phyloP scores from a whole-genome alignment of 1,140 invertebrate species.

The Myzus persicae region DNA sequence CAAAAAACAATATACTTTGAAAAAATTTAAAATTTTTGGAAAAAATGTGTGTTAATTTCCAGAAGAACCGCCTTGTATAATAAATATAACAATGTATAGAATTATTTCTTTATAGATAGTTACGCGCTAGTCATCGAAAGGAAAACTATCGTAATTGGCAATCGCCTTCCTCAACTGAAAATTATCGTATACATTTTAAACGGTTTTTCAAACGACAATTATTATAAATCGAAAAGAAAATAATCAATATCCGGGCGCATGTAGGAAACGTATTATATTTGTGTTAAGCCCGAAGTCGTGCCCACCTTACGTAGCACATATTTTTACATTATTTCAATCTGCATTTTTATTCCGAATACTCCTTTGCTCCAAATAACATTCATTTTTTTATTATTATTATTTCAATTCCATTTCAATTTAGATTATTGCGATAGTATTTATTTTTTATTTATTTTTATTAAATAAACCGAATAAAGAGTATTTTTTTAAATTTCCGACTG shows the following conservation, averaged over 20 bases:
- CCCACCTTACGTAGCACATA: background rate
- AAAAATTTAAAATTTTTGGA: background rate
- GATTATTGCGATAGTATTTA: background rate
- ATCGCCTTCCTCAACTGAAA: background rate
- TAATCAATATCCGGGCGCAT: background rate
- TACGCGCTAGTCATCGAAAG: background rate
- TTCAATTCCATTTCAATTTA: slow-evolving; percentile 10
- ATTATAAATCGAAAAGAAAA: slow-evolving; percentile 3
- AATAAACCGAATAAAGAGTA: background rate
- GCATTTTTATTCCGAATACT: background rate
- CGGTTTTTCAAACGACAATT: background rate
- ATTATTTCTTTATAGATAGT: background rate
- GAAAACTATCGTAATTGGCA: background rate
- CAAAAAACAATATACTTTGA: background rate
- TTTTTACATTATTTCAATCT: slow-evolving; percentile 16
- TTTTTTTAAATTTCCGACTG: background rate
- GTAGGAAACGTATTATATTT: background rate
- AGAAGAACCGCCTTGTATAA: background rate
- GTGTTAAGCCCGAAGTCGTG: background rate
- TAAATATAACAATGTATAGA: background rate
- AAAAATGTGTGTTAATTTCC: background rate
- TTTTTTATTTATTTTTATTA: background rate
- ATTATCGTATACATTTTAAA: background rate
- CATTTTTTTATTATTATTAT: background rate
- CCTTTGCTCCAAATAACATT: background rate